Conservation (phyloP, 30 jellyfish, hydroid and myxozoan species). For the Turritopsis rubra region DNA sequence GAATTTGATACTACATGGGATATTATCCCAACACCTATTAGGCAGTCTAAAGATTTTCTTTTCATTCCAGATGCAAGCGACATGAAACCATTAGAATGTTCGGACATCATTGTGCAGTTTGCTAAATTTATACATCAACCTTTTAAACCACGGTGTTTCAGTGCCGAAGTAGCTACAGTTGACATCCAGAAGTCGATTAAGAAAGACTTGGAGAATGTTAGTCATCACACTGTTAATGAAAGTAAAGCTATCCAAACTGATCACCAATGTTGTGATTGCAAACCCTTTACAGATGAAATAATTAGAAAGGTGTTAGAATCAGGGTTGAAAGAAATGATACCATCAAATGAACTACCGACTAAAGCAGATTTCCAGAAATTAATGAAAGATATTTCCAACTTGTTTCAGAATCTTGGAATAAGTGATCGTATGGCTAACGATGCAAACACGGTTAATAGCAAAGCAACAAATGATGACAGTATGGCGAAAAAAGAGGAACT, state of each 20-base stretch:
- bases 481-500: too few species aligned
- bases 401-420: neutral
- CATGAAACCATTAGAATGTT: neutral
- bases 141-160: neutral
- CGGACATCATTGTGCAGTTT: neutral
- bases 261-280: neutral
- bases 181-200: neutral
- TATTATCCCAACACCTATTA: neutral
- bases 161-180: neutral
- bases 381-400: neutral
- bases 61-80: too few species aligned
- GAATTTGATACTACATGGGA: neutral
- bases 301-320: neutral
- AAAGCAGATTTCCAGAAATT: neutral
- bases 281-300: neutral
- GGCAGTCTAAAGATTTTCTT: neutral
- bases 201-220: neutral
- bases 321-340: neutral
- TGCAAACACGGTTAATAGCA: neutral
- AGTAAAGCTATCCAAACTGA: neutral
- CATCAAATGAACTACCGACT: neutral
- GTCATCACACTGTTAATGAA: neutral
- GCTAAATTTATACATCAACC: neutral
- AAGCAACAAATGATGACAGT: neutral
- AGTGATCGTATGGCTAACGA: neutral